A percentile compares a stretch with the other conserved stretches of the same genome.
phyloP scores from a whole-genome alignment of 2,888 invertebrate genomes.

The Cerastis rubricosa region DNA sequence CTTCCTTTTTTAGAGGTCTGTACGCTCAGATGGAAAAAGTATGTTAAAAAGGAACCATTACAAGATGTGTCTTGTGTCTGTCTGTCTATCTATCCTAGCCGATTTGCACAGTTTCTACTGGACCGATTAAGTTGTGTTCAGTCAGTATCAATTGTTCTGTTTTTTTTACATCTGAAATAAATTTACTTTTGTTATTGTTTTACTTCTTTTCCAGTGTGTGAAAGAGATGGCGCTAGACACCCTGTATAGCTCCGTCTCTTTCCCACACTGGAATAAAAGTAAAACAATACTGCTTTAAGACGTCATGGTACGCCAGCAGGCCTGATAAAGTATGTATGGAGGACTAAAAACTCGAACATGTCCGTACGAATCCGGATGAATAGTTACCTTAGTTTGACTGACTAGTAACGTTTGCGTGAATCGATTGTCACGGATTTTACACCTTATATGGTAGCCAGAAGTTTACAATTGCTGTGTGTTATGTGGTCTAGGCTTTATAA shows the following conservation, averaged over 20 bases:
- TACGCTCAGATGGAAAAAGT: not conserved
- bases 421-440: conserved; percentile 48
- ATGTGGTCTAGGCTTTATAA: conserved; percentile 48
- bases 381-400: conserved; percentile 5
- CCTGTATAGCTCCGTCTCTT: too few species aligned
- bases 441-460: conserved; percentile 21
- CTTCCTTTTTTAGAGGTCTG: not conserved
- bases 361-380: not conserved
- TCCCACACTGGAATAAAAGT: too few species aligned
- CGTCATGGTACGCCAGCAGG: too few species aligned
- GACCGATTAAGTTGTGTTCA: not conserved
- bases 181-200: too few species aligned
- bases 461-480: conserved; percentile 19
- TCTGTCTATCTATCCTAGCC: not conserved
- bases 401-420: conserved; percentile 28
- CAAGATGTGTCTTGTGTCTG: not conserved
- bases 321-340: not conserved
- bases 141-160: not conserved
- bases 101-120: not conserved
- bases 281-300: too few species aligned
- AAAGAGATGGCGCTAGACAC: too few species aligned
- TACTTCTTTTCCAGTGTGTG: too few species aligned
- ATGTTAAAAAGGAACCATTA: not conserved
- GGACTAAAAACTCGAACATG: not conserved
- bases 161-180: not conserved